Evolutionary conservation across 2,888 invertebrate species (phyloP).

Genomic region (Zeuzera pyrina): DNA sequence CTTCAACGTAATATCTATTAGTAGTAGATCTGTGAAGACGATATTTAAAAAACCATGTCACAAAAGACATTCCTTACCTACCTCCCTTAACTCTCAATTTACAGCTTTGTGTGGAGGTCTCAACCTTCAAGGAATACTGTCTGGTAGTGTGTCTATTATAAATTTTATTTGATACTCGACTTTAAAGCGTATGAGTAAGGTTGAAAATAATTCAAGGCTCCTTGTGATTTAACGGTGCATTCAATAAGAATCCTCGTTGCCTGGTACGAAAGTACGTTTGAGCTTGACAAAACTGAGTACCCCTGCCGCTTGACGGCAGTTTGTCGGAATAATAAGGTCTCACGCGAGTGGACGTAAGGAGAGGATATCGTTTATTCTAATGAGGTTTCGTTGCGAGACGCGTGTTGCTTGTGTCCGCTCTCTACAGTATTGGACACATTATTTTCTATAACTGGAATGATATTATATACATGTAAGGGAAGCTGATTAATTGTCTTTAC

Average conservation of each 20-base stretch:
- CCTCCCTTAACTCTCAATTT: conserved; percentile 57
- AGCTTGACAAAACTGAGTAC: no score
- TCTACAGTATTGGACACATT: conserved; percentile 18
- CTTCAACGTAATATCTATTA: no score
- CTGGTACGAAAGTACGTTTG: no score
- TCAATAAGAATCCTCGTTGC: not conserved
- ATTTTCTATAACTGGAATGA: not conserved
- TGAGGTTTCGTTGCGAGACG: conserved; percentile 54
- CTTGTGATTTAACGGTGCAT: not conserved
- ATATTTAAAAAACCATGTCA: no score
- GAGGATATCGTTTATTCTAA: conserved; percentile 73
- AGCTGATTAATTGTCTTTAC: not conserved
- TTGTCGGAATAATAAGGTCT: conserved; percentile 71
- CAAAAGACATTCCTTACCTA: no score
- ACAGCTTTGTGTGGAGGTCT: conserved; percentile 57
- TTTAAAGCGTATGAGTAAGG: conserved; percentile 31
- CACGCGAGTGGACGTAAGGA: conserved; percentile 67
- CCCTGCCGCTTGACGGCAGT: conserved; percentile 66
- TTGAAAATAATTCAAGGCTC: conserved; percentile 23
- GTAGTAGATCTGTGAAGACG: no score
- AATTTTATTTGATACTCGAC: conserved; percentile 32
- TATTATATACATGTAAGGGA: no score
- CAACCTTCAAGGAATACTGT: conserved; percentile 50
- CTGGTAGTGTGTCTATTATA: conserved; percentile 50
- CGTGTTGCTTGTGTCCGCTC: conserved; percentile 37